These are phyloP conservation scores for Acanthurus lineatus DNA, from an alignment of 2,797 vertebrate genomes.

Conservation along the genomic window DNA sequence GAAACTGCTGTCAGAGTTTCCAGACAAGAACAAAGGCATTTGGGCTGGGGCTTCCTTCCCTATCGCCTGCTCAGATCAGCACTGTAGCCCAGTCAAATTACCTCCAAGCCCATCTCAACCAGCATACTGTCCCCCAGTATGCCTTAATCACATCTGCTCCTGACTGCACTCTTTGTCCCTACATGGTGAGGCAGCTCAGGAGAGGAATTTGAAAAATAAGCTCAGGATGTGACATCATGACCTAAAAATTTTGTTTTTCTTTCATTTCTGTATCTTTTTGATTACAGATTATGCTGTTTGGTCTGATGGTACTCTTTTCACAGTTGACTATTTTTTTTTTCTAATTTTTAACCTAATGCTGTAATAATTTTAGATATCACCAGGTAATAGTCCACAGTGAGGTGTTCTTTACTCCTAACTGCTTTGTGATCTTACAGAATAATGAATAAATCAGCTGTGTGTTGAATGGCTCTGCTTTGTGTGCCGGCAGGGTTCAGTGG, in stretches of 20 bases:
- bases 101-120: slow-evolving; percentile 64
- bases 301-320: slow-evolving; percentile 12
- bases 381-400: background rate
- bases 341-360: background rate
- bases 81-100: slow-evolving; percentile 54
- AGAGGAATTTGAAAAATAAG: slow-evolving; percentile 47
- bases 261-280: slow-evolving; percentile 29
- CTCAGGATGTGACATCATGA: slow-evolving; percentile 61
- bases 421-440: background rate
- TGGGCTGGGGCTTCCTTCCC: slow-evolving; percentile 92
- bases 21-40: slow-evolving; percentile 84
- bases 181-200: slow-evolving; percentile 51
- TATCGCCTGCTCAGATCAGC: slow-evolving; percentile 73
- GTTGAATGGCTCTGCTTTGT: slow-evolving; percentile 38
- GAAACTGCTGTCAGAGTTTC: slow-evolving; percentile 79
- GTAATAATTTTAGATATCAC: background rate
- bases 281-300: slow-evolving; percentile 30
- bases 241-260: slow-evolving; percentile 32
- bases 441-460: slow-evolving; percentile 7
- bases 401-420: background rate
- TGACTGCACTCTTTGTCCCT: slow-evolving; percentile 41
- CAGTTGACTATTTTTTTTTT: background rate
- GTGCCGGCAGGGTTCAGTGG: slow-evolving; percentile 76
- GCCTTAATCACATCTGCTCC: slow-evolving; percentile 34
- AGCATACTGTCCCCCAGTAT: slow-evolving; percentile 50